A percentile compares a stretch with the other conserved stretches of the same genome.
Evolutionary conservation across 2,888 invertebrate species (phyloP).

Genomic region (Drosophila greeni): DNA sequence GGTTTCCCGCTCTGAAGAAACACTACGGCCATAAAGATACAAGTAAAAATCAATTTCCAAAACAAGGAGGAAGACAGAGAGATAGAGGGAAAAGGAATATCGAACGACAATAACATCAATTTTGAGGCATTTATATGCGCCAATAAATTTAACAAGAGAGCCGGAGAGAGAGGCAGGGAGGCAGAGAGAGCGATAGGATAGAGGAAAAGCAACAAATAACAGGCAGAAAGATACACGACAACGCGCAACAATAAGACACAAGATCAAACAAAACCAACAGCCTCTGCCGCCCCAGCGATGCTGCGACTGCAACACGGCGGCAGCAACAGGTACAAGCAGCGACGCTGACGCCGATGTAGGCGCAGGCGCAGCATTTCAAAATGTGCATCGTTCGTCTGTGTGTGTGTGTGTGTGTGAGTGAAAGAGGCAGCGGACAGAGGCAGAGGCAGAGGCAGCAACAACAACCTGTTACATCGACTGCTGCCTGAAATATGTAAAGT

Average conservation of each 20-base stretch:
- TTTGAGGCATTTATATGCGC: constrained; percentile 74
- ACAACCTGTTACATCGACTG: constrained; percentile 66
- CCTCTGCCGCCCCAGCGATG: constrained; percentile 52
- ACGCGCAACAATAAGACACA: constrained; percentile 71
- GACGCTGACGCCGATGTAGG: constrained; percentile 30
- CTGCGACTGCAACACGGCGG: constrained; percentile 33
- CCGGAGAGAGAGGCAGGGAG: constrained; percentile 21
- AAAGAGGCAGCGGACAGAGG: constrained; percentile 21
- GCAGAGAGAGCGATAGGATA: constrained; percentile 28
- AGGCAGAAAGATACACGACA: constrained; percentile 70
- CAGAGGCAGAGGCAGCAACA: constrained; percentile 25
- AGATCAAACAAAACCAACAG: constrained; percentile 74
- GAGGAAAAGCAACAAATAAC: constrained; percentile 40
- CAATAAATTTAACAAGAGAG: constrained; percentile 66
- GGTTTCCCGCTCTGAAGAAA: constrained; percentile 36
- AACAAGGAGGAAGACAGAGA: constrained; percentile 55
- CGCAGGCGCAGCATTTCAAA: constrained; percentile 56
- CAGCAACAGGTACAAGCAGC: constrained; percentile 68
- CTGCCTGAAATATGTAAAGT: constrained; percentile 70
- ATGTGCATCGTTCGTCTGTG: constrained; percentile 49
- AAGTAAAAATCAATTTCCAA: constrained; percentile 68
- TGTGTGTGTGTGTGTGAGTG: constrained; percentile 26
- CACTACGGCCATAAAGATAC: constrained; percentile 60
- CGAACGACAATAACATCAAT: constrained; percentile 74
- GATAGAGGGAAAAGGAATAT: constrained; percentile 31